Evolutionary conservation across 2,113 vertebrate genomes (phyloP), one percentile per base, ranked within the genome.

Genomic region (Phyllostomus discolor): DNA sequence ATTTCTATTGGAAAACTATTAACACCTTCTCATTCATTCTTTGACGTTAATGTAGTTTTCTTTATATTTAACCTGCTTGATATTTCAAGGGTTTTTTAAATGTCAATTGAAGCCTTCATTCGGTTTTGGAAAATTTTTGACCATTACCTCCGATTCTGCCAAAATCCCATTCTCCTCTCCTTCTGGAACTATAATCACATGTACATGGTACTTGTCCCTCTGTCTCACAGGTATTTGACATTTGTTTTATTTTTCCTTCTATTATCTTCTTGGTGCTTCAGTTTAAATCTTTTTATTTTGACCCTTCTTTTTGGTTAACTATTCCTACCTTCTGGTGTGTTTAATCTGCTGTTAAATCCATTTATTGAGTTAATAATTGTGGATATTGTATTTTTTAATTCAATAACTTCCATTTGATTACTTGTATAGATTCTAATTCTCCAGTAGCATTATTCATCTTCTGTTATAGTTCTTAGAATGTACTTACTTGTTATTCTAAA

Each of bases 281-380:
- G 57, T 73, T 91, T 90, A 91, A 91, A 84, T 41, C 41, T 80
- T 84, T 84, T 72, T 84, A 14, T 83, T 64, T 69, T 62, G 15
- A 69, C 19, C 46, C 66, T 15, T 78, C 31, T 69, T 67, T 75
- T 85, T 57, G 59, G 28, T 73, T 69, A 28, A 88, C 9, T 79
- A 33, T 2, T 38, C 10, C 14, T 84, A 41, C 41, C 22, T 80
- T 67, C 41, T 90, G 38, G 4, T 76, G 5, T 79, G 17, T 52
- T 69, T 91, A 81, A 75, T 57, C 38, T 70, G 7, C 62, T 31
- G 62, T 64, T 64, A 64, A 64, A 93, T 73, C 35, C 17, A 83
- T 88, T 88, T 76, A 87, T 72, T 95, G 38, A 86, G 66, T 41
- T 88, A 43, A 79, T 83, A 90, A 88, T 35, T 88, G 41, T 35